Percentiles rank a stretch among this genome's conserved stretches.
phyloP scores from a whole-genome alignment of 2,113 vertebrate species.

The Bos javanicus region DNA sequence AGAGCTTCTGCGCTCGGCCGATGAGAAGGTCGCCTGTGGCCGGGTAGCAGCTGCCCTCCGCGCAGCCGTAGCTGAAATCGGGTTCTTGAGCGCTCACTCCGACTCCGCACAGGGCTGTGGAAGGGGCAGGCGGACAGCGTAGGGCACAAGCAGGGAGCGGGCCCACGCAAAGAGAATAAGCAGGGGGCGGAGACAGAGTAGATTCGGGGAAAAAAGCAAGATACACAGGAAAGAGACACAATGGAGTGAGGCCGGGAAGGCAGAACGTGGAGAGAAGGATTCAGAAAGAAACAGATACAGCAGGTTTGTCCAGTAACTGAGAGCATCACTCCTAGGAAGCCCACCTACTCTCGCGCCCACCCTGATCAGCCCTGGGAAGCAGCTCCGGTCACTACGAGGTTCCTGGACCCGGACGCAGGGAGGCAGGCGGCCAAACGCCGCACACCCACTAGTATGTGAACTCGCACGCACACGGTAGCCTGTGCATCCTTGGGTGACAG shows the following conservation, averaged over 20 bases:
- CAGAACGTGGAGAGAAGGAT: background rate
- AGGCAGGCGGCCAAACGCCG: background rate
- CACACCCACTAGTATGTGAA: background rate
- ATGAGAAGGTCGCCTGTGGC: constrained; percentile 97
- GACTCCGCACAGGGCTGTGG: constrained; percentile 78
- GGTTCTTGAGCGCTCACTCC: constrained; percentile 79
- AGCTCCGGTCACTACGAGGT: background rate
- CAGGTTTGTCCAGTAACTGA: background rate
- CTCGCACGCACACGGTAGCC: background rate
- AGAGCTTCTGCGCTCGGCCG: constrained; percentile 89
- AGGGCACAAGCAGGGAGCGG: background rate
- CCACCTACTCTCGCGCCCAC: background rate
- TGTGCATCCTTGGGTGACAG: background rate
- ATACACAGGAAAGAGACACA: background rate
- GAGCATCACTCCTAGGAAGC: background rate
- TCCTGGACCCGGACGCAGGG: background rate
- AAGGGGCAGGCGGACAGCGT: background rate
- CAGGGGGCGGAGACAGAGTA: background rate
- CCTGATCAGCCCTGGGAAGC: background rate
- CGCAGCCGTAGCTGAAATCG: constrained; percentile 91
- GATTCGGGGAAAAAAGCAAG: background rate
- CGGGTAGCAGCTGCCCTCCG: constrained; percentile 96
- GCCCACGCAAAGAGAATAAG: background rate
- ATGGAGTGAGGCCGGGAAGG: background rate
- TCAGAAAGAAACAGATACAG: background rate